A percentile compares a stretch with the other conserved stretches of the same genome.
Evolutionary conservation across 2,113 vertebrate genomes (phyloP).

Genomic region (Mugil cephalus): DNA sequence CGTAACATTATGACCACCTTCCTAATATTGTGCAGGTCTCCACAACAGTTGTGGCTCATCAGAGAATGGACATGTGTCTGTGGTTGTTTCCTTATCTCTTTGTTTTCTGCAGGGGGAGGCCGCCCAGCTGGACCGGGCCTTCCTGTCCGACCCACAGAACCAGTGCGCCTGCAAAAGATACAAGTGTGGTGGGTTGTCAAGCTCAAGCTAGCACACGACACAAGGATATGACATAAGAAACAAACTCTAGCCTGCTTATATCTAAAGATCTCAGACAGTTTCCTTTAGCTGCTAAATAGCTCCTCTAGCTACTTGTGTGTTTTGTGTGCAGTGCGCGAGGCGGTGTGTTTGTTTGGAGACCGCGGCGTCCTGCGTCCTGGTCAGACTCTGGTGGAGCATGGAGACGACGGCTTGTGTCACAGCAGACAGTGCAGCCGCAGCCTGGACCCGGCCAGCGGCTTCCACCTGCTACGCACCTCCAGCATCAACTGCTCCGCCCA

Average conservation of each 20-base stretch:
- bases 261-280: too few species aligned
- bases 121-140: constrained; percentile 88
- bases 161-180: constrained; percentile 91
- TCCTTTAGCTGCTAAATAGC: too few species aligned
- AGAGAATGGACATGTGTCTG: background rate
- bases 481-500: constrained; percentile 89
- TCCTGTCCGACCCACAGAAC: constrained; percentile 87
- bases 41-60: too few species aligned
- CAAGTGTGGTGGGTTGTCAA: constrained; percentile 89
- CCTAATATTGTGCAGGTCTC: too few species aligned
- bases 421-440: constrained; percentile 87
- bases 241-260: too few species aligned
- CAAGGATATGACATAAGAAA: too few species aligned
- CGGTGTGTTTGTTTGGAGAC: constrained; percentile 90
- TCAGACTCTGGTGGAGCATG: constrained; percentile 91
- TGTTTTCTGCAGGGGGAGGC: constrained; percentile 88
- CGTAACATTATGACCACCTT: too few species aligned
- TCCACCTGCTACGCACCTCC: constrained; percentile 87
- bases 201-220: constrained; percentile 17
- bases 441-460: constrained; percentile 87
- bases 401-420: constrained; percentile 86
- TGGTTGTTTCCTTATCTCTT: background rate
- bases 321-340: constrained; percentile 87
- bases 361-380: constrained; percentile 91
- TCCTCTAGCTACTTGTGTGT: too few species aligned